Evolutionary conservation across 2,797 vertebrate genomes (phyloP).

Genomic region (Acrossocheilus wenchowensis): DNA sequence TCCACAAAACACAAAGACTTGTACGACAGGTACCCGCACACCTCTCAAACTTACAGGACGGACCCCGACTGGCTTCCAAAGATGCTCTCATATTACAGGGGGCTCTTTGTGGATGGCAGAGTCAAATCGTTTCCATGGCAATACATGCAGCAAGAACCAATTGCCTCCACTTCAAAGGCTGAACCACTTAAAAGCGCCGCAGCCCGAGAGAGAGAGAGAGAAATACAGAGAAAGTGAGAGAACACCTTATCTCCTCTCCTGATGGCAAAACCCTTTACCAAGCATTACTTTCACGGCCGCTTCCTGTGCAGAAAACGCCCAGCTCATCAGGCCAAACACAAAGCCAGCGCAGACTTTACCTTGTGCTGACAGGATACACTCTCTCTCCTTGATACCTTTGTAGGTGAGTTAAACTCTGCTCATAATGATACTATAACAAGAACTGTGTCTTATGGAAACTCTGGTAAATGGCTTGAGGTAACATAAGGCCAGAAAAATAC

Average conservation of each 20-base stretch:
- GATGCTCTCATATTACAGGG: conserved; percentile 46
- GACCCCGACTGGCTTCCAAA: conserved; percentile 18
- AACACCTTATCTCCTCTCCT: conserved; percentile 58
- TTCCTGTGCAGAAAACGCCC: conserved; percentile 56
- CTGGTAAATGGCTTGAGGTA: background rate
- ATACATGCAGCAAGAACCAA: conserved; percentile 63
- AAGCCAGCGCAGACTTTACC: conserved; percentile 35
- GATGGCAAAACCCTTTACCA: conserved; percentile 60
- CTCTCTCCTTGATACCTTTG: conserved; percentile 15
- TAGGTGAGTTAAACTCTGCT: conserved; percentile 28
- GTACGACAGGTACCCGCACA: background rate
- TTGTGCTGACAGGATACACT: conserved; percentile 22
- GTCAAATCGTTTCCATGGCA: conserved; percentile 62
- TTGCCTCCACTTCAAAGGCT: conserved; percentile 66
- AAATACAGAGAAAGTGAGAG: conserved; percentile 25
- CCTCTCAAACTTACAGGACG: conserved; percentile 12
- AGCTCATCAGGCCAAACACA: conserved; percentile 46
- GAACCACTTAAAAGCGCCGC: conserved; percentile 60
- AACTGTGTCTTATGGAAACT: conserved; percentile 3
- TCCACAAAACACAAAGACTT: background rate
- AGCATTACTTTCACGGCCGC: conserved; percentile 55
- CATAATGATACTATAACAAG: background rate
- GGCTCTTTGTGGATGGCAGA: conserved; percentile 49
- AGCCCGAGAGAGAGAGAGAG: conserved; percentile 38
- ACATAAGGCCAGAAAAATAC: background rate